Percentiles rank a stretch among this genome's conserved stretches.
Evolutionary conservation across 92 coral and sea anemone genomes (phyloP).

Genomic region (Parazoanthus swiftii): DNA sequence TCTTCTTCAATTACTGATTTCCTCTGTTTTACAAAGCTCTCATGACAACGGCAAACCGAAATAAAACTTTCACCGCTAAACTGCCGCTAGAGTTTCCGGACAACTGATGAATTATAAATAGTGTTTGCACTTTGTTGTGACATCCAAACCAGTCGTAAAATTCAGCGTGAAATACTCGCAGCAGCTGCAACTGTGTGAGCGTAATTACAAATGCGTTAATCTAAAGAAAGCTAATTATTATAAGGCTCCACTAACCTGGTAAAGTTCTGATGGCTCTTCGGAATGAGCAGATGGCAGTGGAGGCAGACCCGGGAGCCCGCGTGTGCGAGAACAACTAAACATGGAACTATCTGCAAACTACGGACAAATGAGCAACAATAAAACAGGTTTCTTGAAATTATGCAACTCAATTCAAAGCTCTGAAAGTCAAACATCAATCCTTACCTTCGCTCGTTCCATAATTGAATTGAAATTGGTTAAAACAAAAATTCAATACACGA

Average conservation of each 20-base stretch:
- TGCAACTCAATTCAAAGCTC: neutral
- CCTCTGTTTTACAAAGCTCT: constrained; percentile 51
- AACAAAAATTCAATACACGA: neutral
- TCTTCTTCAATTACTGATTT: constrained; percentile 40
- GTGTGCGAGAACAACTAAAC: constrained; percentile 95
- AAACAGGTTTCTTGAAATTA: neutral
- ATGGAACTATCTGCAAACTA: constrained; percentile 77
- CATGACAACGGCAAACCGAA: constrained; percentile 32
- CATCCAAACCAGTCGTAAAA: constrained; percentile 6
- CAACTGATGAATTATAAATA: constrained; percentile 50
- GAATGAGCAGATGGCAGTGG: constrained; percentile 90
- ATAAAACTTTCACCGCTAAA: neutral
- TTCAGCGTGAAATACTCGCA: constrained; percentile 15
- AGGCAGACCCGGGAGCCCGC: constrained; percentile 95
- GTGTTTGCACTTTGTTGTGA: constrained; percentile 19
- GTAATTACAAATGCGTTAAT: constrained; percentile 43
- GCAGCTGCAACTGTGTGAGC: constrained; percentile 48
- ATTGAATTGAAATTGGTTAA: neutral
- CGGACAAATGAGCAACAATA: constrained; percentile 26
- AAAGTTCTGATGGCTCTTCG: constrained; percentile 93
- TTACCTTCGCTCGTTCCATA: constrained; percentile 41
- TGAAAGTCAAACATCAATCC: neutral
- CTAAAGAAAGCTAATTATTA: constrained; percentile 29
- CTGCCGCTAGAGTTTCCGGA: constrained; percentile 36
- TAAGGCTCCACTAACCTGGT: constrained; percentile 73